A percentile compares a stretch with the other conserved stretches of the same genome.
phyloP scores from a whole-genome alignment of 1,140 invertebrate species.

The Oryzaephilus surinamensis region DNA sequence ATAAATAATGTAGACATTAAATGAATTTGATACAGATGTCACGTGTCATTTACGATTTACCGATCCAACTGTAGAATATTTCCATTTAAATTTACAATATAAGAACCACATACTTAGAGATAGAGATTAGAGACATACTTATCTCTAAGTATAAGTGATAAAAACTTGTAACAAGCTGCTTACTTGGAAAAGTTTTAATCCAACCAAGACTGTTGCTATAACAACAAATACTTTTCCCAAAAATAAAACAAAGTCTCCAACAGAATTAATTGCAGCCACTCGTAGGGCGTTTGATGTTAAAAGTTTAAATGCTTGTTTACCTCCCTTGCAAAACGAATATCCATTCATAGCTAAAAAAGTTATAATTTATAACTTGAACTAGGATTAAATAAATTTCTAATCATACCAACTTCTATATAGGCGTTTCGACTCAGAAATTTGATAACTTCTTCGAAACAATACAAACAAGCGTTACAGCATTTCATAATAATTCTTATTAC shows the following conservation, averaged over 20 bases:
- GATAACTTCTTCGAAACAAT: slow-evolving; percentile 61
- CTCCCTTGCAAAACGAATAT: slow-evolving; percentile 54
- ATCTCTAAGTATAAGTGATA: not conserved
- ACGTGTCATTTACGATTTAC: too few relatives aligned
- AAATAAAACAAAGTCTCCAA: slow-evolving; percentile 69
- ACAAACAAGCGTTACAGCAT: slow-evolving; percentile 63
- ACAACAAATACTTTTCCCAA: slow-evolving; percentile 63
- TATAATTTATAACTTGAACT: slow-evolving; percentile 1
- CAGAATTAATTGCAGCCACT: slow-evolving; percentile 64
- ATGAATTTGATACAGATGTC: too few relatives aligned
- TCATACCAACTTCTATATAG: slow-evolving; percentile 63
- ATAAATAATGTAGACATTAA: too few relatives aligned
- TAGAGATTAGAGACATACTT: slow-evolving; percentile 2
- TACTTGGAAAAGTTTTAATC: slow-evolving; percentile 51
- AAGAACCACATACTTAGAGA: too few relatives aligned
- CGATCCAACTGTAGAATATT: too few relatives aligned
- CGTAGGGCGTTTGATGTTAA: slow-evolving; percentile 53
- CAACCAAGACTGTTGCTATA: slow-evolving; percentile 48
- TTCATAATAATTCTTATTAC: slow-evolving; percentile 38
- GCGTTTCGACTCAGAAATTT: slow-evolving; percentile 66
- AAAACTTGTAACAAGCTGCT: too few relatives aligned
- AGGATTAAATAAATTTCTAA: too few relatives aligned
- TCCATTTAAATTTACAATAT: too few relatives aligned
- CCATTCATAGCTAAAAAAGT: slow-evolving; percentile 58
- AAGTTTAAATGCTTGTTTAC: slow-evolving; percentile 49